phyloP scores from a whole-genome alignment of 2,113 vertebrate genomes.

The Himantopus leucocephalus region DNA sequence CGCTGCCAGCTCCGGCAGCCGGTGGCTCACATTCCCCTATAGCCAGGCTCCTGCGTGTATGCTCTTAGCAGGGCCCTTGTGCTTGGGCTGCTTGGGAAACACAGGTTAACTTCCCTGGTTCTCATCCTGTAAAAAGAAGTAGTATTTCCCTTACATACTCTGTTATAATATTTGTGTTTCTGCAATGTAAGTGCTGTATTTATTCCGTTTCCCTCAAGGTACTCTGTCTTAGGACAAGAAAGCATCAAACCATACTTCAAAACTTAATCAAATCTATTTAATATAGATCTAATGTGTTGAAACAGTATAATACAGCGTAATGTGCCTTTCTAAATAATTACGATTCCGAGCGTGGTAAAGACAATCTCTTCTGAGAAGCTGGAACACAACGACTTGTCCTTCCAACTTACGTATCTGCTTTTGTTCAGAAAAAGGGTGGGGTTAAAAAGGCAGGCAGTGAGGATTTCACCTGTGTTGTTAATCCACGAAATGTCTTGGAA shows the following conservation, averaged over 20 bases:
- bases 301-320: not conserved
- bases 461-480: constrained; percentile 19
- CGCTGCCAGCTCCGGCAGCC: not conserved
- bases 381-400: not conserved
- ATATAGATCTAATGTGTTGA: not conserved
- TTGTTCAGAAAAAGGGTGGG: not conserved
- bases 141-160: not conserved
- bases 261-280: constrained; percentile 1
- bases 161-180: not conserved
- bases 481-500: constrained; percentile 40
- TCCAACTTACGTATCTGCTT: not conserved
- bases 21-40: not conserved
- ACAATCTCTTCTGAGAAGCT: not conserved
- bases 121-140: not conserved
- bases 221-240: not conserved
- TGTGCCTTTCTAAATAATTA: not conserved
- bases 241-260: not conserved
- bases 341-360: not conserved
- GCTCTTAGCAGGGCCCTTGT: not conserved
- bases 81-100: not conserved
- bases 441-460: not conserved
- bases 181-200: not conserved
- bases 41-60: not conserved
- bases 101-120: not conserved
- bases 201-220: not conserved